These are phyloP conservation scores for Liopterus haemorrhoidalis DNA, from an alignment of 2,888 invertebrate species.

Conservation along the genomic window DNA sequence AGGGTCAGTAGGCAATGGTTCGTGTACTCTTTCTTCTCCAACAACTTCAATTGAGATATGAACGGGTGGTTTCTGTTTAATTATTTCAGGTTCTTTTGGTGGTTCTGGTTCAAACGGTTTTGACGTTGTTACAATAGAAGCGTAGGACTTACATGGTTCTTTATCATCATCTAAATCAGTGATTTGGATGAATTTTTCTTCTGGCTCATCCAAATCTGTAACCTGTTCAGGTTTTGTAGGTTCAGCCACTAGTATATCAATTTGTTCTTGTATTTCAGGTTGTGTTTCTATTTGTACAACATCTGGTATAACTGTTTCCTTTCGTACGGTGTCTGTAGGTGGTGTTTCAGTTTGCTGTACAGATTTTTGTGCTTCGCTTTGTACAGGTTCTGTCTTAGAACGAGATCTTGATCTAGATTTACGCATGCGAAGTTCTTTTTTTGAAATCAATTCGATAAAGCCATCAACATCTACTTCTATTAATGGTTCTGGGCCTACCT, in stretches of 20 bases:
- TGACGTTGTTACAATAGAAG: constrained; percentile 23
- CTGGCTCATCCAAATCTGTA: constrained; percentile 2
- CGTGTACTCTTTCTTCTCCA: constrained; percentile 26
- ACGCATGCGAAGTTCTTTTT: constrained; percentile 44
- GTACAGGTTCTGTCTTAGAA: constrained; percentile 19
- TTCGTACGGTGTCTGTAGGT: constrained; percentile 1
- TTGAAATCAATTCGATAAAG: constrained; percentile 48
- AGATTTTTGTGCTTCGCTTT: constrained; percentile 3
- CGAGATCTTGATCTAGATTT: constrained; percentile 42
- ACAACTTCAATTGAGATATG: constrained; percentile 28
- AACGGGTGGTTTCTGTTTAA: constrained; percentile 22
- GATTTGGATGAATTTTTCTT: constrained; percentile 15
- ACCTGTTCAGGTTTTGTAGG: constrained; percentile 1
- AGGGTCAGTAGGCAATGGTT: constrained; percentile 29
- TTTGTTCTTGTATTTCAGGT: constrained; percentile 1
- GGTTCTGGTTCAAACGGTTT: constrained; percentile 7
- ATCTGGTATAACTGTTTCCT: constrained; percentile 14
- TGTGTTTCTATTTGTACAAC: no score
- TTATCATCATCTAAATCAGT: constrained; percentile 19
- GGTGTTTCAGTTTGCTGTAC: not conserved
- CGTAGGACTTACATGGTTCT: constrained; percentile 25
- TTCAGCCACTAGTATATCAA: not conserved
- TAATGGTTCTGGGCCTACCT: constrained; percentile 37
- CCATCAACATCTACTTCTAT: constrained; percentile 44
- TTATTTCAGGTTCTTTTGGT: constrained; percentile 9